phyloP scores from a whole-genome alignment of 2,113 vertebrate genomes.

The Reinhardtius hippoglossoides region DNA sequence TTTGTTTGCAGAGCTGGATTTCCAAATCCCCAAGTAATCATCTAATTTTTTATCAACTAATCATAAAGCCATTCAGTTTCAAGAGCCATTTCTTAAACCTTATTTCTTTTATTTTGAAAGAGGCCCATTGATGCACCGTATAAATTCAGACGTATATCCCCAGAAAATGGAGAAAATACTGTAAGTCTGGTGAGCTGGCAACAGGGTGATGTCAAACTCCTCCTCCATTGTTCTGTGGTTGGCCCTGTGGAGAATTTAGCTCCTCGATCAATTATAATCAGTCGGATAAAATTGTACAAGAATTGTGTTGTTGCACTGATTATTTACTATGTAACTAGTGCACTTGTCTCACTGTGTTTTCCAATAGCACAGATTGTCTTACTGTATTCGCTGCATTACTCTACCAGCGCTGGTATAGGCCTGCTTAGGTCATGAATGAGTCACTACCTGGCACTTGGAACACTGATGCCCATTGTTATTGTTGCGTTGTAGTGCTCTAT shows the following conservation, averaged over 20 bases:
- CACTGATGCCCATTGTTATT: slow-evolving; percentile 79
- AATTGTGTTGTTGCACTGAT: background rate
- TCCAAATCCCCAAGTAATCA: no score
- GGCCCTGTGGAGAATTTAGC: background rate
- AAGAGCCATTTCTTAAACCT: no score
- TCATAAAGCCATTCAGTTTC: no score
- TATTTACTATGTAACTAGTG: slow-evolving; percentile 27
- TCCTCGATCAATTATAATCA: background rate
- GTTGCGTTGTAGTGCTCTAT: slow-evolving; percentile 65
- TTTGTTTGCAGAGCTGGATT: no score
- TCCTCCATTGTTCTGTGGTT: background rate
- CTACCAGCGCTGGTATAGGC: slow-evolving; percentile 60
- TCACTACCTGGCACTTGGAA: slow-evolving; percentile 81
- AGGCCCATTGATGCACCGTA: no score
- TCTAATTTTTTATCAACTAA: no score
- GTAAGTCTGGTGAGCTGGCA: background rate
- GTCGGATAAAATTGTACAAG: background rate
- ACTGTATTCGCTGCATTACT: slow-evolving; percentile 52
- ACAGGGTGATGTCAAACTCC: background rate
- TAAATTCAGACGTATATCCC: background rate
- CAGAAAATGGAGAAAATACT: background rate
- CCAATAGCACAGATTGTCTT: slow-evolving; percentile 15
- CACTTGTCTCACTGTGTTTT: slow-evolving; percentile 11
- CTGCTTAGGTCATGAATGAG: slow-evolving; percentile 81
- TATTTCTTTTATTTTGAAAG: no score